Evolutionary conservation across 2,113 vertebrate species (phyloP).

Genomic region (Fulica atra): DNA sequence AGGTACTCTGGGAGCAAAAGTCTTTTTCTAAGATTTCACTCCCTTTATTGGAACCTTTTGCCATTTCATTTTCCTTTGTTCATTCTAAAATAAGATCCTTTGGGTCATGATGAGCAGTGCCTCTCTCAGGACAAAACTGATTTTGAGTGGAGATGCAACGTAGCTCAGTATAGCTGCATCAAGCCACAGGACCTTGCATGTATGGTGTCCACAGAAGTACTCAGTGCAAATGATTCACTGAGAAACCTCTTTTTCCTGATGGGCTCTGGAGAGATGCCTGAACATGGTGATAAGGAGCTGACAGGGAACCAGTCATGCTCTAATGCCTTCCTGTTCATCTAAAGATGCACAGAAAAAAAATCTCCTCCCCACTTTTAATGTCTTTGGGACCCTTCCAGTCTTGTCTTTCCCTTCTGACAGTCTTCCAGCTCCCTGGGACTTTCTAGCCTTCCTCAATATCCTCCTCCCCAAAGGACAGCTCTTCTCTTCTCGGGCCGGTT

Average conservation of each 20-base stretch:
- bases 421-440: not conserved
- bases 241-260: not conserved
- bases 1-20: not conserved
- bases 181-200: not conserved
- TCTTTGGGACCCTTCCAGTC: slow-evolving; percentile 8
- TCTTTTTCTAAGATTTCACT: not conserved
- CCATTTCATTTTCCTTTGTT: not conserved
- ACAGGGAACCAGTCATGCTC: not conserved
- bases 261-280: not conserved
- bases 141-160: not conserved
- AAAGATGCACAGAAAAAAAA: not conserved
- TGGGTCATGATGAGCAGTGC: accelerated
- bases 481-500: not conserved
- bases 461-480: not conserved
- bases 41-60: not conserved
- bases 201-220: not conserved
- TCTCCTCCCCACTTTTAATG: not conserved
- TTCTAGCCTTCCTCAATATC: not conserved
- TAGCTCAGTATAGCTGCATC: not conserved
- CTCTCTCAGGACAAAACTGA: not conserved
- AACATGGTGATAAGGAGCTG: not conserved
- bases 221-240: not conserved
- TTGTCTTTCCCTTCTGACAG: slow-evolving; percentile 4
- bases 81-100: not conserved
- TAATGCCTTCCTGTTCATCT: not conserved